Percentiles rank a stretch among this genome's conserved stretches.
phyloP scores from a whole-genome alignment of 2,113 vertebrate species.

The Dunckerocampus dactyliophorus region DNA sequence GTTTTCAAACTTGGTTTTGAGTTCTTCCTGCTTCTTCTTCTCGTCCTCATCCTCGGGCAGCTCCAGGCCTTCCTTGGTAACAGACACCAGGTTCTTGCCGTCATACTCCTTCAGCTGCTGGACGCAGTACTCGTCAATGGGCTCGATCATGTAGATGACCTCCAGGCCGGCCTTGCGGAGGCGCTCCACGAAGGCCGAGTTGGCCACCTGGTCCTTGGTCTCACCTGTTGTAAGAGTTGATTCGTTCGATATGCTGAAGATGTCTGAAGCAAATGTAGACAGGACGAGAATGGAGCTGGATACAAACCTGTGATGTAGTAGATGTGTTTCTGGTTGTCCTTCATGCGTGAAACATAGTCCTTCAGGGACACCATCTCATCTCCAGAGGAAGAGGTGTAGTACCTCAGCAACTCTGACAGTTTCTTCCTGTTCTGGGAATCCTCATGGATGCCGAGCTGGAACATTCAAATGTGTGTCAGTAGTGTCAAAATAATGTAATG shows the following conservation, averaged over 20 bases:
- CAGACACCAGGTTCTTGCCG: conserved; percentile 76
- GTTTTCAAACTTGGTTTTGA: conserved; percentile 75
- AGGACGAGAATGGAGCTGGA: background rate
- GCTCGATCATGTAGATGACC: conserved; percentile 82
- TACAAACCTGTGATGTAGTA: conserved; percentile 92
- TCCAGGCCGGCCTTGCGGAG: conserved; percentile 77
- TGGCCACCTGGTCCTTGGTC: conserved; percentile 79
- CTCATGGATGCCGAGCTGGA: conserved; percentile 96
- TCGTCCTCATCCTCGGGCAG: conserved; percentile 78
- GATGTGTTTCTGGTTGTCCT: conserved; percentile 95
- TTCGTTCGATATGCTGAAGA: background rate
- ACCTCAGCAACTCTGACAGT: conserved; percentile 87
- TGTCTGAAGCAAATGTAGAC: background rate
- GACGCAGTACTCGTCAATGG: conserved; percentile 80
- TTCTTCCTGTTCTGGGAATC: conserved; percentile 96
- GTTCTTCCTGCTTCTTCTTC: conserved; percentile 76
- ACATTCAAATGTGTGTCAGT: conserved; percentile 47
- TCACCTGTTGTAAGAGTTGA: conserved; percentile 59
- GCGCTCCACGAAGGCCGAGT: conserved; percentile 80
- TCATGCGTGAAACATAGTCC: conserved; percentile 94
- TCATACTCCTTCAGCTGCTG: conserved; percentile 81
- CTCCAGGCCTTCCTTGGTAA: conserved; percentile 80
- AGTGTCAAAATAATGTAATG: background rate
- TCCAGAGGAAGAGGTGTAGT: conserved; percentile 90
- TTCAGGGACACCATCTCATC: conserved; percentile 96